Evolutionary conservation across 2,113 vertebrate species (phyloP).

Genomic region (Laticauda laticaudata): DNA sequence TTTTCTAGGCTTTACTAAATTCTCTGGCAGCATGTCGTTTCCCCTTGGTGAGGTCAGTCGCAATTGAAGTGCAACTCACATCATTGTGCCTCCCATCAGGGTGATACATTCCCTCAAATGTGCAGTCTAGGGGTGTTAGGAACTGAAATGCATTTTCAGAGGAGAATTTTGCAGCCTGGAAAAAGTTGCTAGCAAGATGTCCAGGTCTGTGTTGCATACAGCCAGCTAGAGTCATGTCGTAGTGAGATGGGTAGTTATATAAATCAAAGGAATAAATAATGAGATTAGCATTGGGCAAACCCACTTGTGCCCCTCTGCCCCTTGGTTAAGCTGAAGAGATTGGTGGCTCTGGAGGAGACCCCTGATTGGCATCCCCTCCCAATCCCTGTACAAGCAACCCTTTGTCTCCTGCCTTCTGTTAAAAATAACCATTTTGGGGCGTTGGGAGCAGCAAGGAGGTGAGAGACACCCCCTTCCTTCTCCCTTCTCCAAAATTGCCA

Average conservation of each 20-base stretch:
- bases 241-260: not conserved
- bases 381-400: not conserved
- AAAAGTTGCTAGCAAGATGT: not conserved
- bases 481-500: conserved; percentile 30
- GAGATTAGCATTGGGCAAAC: not conserved
- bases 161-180: not conserved
- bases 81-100: not conserved
- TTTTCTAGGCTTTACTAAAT: not conserved
- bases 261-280: not conserved
- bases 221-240: not conserved
- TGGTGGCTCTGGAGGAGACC: accelerated
- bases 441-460: conserved; percentile 4
- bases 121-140: not conserved
- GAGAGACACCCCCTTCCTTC: not conserved
- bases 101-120: not conserved
- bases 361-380: not conserved
- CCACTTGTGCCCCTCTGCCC: accelerated
- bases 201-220: not conserved
- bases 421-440: conserved; percentile 16
- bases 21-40: not conserved
- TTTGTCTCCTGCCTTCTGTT: conserved; percentile 14
- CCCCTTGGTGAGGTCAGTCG: not conserved
- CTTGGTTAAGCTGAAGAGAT: not conserved
- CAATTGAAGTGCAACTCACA: not conserved
- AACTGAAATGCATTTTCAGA: not conserved